A percentile compares a stretch with the other conserved stretches of the same genome.
phyloP scores from a whole-genome alignment of 2,888 invertebrate species.

The Macropis europaea region DNA sequence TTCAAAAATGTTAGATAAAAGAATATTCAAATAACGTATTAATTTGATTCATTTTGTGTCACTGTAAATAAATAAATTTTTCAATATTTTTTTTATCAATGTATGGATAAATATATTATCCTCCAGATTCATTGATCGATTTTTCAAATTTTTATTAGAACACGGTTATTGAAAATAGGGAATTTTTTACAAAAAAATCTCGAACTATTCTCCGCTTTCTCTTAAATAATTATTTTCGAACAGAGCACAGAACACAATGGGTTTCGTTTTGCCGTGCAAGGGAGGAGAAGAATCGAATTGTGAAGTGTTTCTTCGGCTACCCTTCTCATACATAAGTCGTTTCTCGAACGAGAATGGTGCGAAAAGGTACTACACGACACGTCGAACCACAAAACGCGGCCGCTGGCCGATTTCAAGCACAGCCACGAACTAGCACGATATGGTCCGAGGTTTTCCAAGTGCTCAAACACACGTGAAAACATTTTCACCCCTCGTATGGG shows the following conservation, averaged over 20 bases:
- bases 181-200: no score
- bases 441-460: constrained; percentile 25
- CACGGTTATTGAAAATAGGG: no score
- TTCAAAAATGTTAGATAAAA: no score
- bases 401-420: constrained; percentile 44
- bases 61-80: no score
- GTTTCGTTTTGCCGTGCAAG: neutral
- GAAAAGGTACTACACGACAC: constrained; percentile 44
- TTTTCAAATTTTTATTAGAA: no score
- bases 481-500: constrained; percentile 2
- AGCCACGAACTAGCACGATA: constrained; percentile 22
- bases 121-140: neutral
- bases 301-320: constrained; percentile 21
- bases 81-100: neutral
- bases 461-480: constrained; percentile 12
- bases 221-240: neutral
- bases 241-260: constrained; percentile 7
- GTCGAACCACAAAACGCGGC: constrained; percentile 43
- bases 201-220: neutral
- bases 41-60: no score
- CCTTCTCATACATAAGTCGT: constrained; percentile 29
- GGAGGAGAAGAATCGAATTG: constrained; percentile 14
- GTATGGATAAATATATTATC: neutral
- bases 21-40: no score
- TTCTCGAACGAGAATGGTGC: constrained; percentile 12